These are phyloP conservation scores for Siniperca obscura DNA, from an alignment of 2,797 vertebrate genomes.

Conservation along the genomic window DNA sequence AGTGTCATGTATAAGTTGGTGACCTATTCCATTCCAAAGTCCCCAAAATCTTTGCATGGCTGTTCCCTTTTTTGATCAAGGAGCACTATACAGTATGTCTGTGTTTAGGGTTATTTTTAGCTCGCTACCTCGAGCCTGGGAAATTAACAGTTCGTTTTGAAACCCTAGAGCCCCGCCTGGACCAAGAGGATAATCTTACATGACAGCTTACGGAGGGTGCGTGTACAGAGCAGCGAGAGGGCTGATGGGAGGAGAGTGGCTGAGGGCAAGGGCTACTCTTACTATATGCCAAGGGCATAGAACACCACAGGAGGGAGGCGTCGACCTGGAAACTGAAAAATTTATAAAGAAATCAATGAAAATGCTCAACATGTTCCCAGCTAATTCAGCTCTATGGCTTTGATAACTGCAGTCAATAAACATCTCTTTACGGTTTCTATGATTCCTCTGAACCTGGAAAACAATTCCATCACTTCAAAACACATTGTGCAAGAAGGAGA, in stretches of 20 bases:
- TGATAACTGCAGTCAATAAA: background rate
- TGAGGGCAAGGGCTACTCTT: slow-evolving; percentile 39
- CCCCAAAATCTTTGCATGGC: slow-evolving; percentile 44
- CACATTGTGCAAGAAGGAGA: slow-evolving; percentile 9
- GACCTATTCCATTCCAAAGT: slow-evolving; percentile 14
- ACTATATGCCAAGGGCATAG: slow-evolving; percentile 47
- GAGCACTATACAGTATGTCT: slow-evolving; percentile 51
- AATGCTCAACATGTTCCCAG: slow-evolving; percentile 8
- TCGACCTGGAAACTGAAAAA: slow-evolving; percentile 47
- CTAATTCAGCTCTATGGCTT: background rate
- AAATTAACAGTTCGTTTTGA: slow-evolving; percentile 86
- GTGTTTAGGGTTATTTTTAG: slow-evolving; percentile 81
- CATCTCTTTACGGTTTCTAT: background rate
- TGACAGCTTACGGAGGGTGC: slow-evolving; percentile 79
- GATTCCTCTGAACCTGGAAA: background rate
- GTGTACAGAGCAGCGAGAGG: slow-evolving; percentile 57
- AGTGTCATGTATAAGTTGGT: background rate
- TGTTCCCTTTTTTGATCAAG: slow-evolving; percentile 52
- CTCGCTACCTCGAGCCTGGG: slow-evolving; percentile 75
- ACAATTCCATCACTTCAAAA: slow-evolving; percentile 22
- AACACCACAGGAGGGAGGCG: slow-evolving; percentile 33
- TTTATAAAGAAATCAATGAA: slow-evolving; percentile 17
- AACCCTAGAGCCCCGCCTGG: slow-evolving; percentile 81
- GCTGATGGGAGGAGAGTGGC: slow-evolving; percentile 55
- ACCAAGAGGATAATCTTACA: slow-evolving; percentile 84